These are phyloP conservation scores for Cephus pulcher DNA, from an alignment of 2,888 invertebrate species.

Conservation along the genomic window DNA sequence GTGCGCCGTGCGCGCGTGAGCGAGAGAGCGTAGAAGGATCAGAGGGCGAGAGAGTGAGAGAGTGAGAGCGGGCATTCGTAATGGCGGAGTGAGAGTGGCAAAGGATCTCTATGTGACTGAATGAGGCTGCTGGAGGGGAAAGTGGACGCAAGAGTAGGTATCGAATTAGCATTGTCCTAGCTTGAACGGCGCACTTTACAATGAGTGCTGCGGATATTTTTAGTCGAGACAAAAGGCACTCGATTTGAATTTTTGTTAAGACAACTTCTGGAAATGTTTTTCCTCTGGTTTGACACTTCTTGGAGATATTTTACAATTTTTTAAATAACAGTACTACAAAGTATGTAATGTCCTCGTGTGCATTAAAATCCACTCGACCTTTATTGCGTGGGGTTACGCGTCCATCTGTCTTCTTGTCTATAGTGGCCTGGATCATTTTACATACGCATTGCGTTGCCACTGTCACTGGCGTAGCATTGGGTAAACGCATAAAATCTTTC, in stretches of 20 bases:
- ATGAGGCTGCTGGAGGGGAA: slow-evolving; percentile 10
- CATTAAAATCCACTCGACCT: slow-evolving; percentile 60
- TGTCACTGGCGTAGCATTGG: slow-evolving; percentile 52
- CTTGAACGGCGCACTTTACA: slow-evolving; percentile 10
- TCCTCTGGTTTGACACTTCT: not conserved
- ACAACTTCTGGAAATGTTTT: not conserved
- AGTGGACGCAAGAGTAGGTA: not conserved
- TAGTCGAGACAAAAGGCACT: not conserved
- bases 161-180: slow-evolving; percentile 35
- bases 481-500: slow-evolving; percentile 9
- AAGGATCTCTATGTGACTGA: slow-evolving; percentile 14
- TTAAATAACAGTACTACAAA: not conserved
- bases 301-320: not conserved
- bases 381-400: slow-evolving; percentile 59
- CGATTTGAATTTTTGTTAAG: not conserved
- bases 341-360: not conserved
- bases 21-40: slow-evolving; percentile 24
- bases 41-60: slow-evolving; percentile 19
- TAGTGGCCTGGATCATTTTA: slow-evolving; percentile 39
- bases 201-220: not conserved
- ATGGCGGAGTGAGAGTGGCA: slow-evolving; percentile 13
- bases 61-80: slow-evolving; percentile 22
- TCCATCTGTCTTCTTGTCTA: slow-evolving; percentile 42
- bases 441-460: slow-evolving; percentile 34
- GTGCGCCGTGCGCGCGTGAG: slow-evolving; percentile 49